Base-by-base conservation (phyloP, 2,888 invertebrate species). In the Creontiades dilutus region DNA sequence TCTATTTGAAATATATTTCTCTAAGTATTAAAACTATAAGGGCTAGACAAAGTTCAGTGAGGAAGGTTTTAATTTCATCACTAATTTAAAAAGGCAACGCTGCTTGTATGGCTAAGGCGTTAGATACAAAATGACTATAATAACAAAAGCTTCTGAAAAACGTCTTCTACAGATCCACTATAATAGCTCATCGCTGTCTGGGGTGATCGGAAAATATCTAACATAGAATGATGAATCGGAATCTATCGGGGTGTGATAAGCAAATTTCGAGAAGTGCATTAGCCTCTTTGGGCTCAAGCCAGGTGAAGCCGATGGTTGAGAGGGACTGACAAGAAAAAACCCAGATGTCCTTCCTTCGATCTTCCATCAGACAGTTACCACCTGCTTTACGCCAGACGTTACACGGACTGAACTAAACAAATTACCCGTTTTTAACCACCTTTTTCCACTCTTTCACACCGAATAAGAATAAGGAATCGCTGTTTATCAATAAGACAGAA, bases 361-460 rank as follows among this genome's bases (percentile, higher is more conserved):
- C 13, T 7, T 28, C 75, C 23, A 47, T 19, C 37, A 28, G 86
- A 75, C 75, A 86, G 86, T 86, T 75, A 75, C 86, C 86, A 86
- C 86, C 86, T 86, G 86, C 86, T 86, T 82, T 47, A 86, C 47
- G 47, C 86, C 86, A 75, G 61, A 57, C 85, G 23, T 61, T 23
- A 55, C 86, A 86, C 86, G 86, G 75, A 75, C 46, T 23, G 75
- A 14, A 48, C 48, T 86, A 75, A 68, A 86, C 86, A 86, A 86
- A 86, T 75, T 75, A 86, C 23, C 46, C 23, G 46, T 46, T 86
- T 86, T 46, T 2, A 68, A 19, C 86, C 75, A 37, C 85, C 85
- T 61, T 61, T n/a, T 46, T 47, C 13, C 37, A 78, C 19, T 68
- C 57, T 57, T 57, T 5, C 57, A 57, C 57, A n/a, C n/a, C n/a